Evolutionary conservation across 2,888 invertebrate species (phyloP).

Genomic region (Lasioglossum oenotherae): DNA sequence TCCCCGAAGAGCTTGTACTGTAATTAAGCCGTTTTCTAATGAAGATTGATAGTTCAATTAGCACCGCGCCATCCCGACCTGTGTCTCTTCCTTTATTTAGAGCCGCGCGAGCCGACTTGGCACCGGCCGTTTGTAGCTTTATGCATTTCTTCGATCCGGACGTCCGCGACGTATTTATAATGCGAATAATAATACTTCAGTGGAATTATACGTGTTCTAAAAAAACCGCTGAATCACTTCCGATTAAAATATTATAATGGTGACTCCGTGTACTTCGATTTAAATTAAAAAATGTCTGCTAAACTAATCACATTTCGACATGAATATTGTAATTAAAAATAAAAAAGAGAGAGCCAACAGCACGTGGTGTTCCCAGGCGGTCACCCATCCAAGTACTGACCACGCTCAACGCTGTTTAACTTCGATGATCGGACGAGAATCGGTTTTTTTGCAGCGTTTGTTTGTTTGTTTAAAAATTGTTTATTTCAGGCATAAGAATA

Average conservation of each 20-base stretch:
- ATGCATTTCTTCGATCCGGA: neutral
- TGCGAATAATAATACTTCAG: too few relatives aligned
- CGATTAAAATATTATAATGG: too few relatives aligned
- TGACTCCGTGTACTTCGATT: too few relatives aligned
- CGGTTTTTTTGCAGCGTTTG: neutral
- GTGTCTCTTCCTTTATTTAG: conserved; percentile 70
- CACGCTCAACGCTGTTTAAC: too few relatives aligned
- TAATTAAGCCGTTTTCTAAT: conserved; percentile 80
- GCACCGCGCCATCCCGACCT: conserved; percentile 67
- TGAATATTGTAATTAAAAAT: neutral
- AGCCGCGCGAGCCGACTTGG: conserved; percentile 2
- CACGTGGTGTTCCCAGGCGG: neutral
- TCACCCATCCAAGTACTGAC: conserved; percentile 1
- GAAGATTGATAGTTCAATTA: conserved; percentile 81
- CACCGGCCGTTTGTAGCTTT: conserved; percentile 6
- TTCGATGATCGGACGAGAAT: neutral
- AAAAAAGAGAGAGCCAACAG: neutral
- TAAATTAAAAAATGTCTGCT: too few relatives aligned
- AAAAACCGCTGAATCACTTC: too few relatives aligned
- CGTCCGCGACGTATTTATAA: neutral
- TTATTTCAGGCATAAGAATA: too few relatives aligned
- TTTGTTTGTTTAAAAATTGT: too few relatives aligned
- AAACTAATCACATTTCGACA: too few relatives aligned
- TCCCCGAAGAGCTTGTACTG: conserved; percentile 67
- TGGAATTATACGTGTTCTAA: too few relatives aligned